Conservation (phyloP, 2,888 invertebrate genomes). For the Schrankia costaestrigalis region DNA sequence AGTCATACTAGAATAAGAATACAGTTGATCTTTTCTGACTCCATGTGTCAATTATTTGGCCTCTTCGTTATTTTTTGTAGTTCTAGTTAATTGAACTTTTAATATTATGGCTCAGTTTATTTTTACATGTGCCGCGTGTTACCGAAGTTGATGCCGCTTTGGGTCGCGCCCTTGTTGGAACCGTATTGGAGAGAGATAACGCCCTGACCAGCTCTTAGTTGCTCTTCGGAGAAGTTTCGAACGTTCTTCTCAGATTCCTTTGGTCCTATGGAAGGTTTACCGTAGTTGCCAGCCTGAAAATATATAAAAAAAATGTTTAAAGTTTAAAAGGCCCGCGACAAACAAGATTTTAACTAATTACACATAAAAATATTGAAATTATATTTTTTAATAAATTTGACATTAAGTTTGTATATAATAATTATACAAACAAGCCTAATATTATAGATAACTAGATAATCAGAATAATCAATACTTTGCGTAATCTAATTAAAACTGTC, state of each 20-base stretch:
- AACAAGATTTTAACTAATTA: not conserved
- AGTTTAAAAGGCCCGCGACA: not conserved
- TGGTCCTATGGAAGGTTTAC: constrained; percentile 95
- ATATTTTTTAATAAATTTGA: no score
- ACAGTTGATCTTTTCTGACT: constrained; percentile 25
- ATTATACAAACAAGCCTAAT: no score
- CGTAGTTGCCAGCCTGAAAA: constrained; percentile 87
- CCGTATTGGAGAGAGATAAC: constrained; percentile 98
- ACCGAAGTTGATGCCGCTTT: constrained; percentile 97
- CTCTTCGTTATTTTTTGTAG: constrained; percentile 15
- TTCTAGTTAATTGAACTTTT: constrained; percentile 17
- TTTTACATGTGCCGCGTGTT: constrained; percentile 97
- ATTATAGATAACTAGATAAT: no score
- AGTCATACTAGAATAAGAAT: constrained; percentile 8
- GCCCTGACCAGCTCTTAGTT: constrained; percentile 94
- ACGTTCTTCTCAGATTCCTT: constrained; percentile 98
- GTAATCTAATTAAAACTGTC: no score
- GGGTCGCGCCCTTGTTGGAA: constrained; percentile 98
- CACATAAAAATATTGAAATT: not conserved
- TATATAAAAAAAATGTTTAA: not conserved
- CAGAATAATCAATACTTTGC: no score
- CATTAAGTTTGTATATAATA: no score
- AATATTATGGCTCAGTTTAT: not conserved
- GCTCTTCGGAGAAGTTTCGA: constrained; percentile 96
- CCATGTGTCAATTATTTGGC: constrained; percentile 15